These are phyloP conservation scores for Leguminivora glycinivorella DNA, from an alignment of 1,140 invertebrate genomes.

Conservation along the genomic window DNA sequence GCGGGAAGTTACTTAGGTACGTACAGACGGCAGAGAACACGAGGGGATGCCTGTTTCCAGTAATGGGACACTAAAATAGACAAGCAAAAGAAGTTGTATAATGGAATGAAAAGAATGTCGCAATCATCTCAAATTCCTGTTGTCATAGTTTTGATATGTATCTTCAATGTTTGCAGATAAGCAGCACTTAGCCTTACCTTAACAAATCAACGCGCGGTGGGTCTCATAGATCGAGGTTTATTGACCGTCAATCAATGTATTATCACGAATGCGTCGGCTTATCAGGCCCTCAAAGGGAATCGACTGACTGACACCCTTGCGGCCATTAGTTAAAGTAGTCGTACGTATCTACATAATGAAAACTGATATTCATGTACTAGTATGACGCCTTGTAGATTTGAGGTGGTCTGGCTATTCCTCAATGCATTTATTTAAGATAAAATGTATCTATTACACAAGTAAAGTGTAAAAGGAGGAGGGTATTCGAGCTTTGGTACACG, in stretches of 20 bases:
- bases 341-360: slow-evolving; percentile 4
- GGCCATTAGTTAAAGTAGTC: not conserved
- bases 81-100: no score
- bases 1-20: no score
- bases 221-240: slow-evolving; percentile 33
- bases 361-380: not conserved
- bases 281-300: slow-evolving; percentile 33
- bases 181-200: slow-evolving; percentile 13
- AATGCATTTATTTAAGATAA: no score
- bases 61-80: no score
- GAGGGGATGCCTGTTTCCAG: no score
- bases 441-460: no score
- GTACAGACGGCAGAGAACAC: no score
- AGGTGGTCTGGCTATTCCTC: no score
- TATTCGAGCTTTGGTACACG: no score
- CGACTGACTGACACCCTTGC: slow-evolving; percentile 6
- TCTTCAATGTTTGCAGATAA: not conserved
- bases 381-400: not conserved
- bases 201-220: slow-evolving; percentile 8
- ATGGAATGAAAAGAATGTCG: no score
- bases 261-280: slow-evolving; percentile 36
- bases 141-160: not conserved
- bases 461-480: no score
- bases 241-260: slow-evolving; percentile 41
- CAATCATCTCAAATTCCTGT: no score